phyloP scores from a whole-genome alignment of 2,888 invertebrate species.

The Agrochola litura region DNA sequence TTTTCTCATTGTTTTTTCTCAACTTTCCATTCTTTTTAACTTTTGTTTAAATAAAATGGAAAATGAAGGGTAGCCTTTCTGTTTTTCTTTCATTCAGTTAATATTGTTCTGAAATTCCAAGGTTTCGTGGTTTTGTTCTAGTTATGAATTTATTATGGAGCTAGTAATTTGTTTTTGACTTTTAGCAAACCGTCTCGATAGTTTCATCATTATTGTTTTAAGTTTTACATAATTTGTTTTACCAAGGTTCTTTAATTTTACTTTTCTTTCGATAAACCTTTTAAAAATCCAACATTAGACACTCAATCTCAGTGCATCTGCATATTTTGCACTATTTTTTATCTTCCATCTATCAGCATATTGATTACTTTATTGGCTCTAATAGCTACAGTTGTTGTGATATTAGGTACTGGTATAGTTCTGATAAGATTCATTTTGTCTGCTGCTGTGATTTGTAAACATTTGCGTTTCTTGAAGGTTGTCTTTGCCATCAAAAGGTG shows the following conservation, averaged over 20 bases:
- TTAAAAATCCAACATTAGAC: slow-evolving; percentile 13
- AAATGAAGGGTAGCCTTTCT: slow-evolving; percentile 26
- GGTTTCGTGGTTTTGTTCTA: slow-evolving; percentile 18
- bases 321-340: slow-evolving; percentile 16
- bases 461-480: not conserved
- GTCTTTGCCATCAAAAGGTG: not conserved
- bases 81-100: slow-evolving; percentile 40
- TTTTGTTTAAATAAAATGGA: slow-evolving; percentile 32
- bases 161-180: slow-evolving; percentile 19
- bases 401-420: slow-evolving; percentile 13
- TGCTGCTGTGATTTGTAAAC: not conserved
- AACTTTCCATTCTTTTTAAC: slow-evolving; percentile 40
- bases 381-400: slow-evolving; percentile 36
- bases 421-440: slow-evolving; percentile 8
- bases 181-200: not conserved
- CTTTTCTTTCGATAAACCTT: not conserved
- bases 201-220: slow-evolving; percentile 1
- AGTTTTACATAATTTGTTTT: not conserved
- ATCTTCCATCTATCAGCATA: slow-evolving; percentile 52
- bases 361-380: slow-evolving; percentile 62
- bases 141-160: slow-evolving; percentile 26
- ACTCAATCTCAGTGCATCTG: not conserved
- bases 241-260: not conserved
- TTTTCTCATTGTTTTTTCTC: slow-evolving; percentile 36
- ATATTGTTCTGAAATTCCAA: slow-evolving; percentile 25